Base-by-base conservation (phyloP, 35 echinoderm and acorn worm species). In the Hemicentrotus pulcherrimus region DNA sequence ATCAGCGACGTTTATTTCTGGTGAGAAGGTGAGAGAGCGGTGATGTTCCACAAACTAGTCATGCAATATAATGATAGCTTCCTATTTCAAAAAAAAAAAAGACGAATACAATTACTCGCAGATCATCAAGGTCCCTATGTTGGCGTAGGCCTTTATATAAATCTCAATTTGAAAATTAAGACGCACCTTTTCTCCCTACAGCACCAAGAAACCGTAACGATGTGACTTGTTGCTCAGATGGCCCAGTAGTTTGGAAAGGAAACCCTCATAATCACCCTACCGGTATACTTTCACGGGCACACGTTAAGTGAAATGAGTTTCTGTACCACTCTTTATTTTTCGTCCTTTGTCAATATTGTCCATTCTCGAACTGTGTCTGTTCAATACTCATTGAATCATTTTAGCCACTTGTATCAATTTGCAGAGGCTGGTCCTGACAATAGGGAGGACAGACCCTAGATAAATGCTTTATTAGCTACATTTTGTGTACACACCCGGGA, bases 301-400 rank as follows among this genome's bases (percentile, higher is more conserved):
- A 22, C 65, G 22, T 78, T 71, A 71, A 71, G 61, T 71, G 61
- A 71, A 71, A 71, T 2, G 19, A 28, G 6, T 78, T 78, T n/a
- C 19, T 28, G 65, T 78, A 78, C 22, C 65, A 0, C 5, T 78
- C 65, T 78, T 78, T 78, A 78, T n/a, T 78, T n/a, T 59, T 78
- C 22, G 65, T 24, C 28, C 65, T 78, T 78, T 78, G 65, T 78
- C 65, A 78, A 78, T n/a, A 78, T 78, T 78, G 65, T 78, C 22
- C 9, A 78, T 78, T 78, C 65, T 78, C 22, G 65, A 78, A 78
- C 65, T 78, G 65, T 78, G 65, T 78, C 65, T n/a, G 5, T 78
- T 78, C 65, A 78, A 78, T 78, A 78, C 65, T 78, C 65, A n/a
- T 22, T 78, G 65, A 78, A 78, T 78, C 65, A 78, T 78, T 78